phyloP scores from a whole-genome alignment of 2,113 vertebrate genomes.

The Glaucidium brasilianum region DNA sequence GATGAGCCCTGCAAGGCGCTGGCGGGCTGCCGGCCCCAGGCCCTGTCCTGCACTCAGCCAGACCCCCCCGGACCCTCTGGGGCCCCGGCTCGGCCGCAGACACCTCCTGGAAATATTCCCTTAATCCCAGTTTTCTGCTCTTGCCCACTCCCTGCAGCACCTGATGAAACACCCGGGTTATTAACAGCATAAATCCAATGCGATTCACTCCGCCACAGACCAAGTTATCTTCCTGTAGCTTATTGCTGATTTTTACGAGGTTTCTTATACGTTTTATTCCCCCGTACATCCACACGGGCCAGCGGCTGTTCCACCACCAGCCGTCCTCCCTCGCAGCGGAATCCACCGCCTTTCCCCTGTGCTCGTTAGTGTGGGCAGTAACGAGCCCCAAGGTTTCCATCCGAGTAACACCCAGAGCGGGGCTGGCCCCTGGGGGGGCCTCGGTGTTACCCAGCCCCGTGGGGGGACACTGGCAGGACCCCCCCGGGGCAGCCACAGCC shows the following conservation, averaged over 20 bases:
- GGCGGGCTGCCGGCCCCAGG: fast-evolving
- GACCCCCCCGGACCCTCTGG: background rate
- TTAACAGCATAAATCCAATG: fast-evolving
- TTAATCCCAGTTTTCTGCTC: background rate
- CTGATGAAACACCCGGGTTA: fast-evolving
- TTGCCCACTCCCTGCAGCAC: background rate
- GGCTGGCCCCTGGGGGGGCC: background rate
- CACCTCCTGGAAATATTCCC: background rate
- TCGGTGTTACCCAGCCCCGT: background rate
- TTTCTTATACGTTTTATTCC: background rate
- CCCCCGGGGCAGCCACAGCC: background rate
- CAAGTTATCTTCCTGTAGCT: background rate
- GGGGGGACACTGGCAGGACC: background rate
- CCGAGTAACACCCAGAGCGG: background rate
- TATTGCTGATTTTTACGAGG: background rate
- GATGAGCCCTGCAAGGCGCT: background rate
- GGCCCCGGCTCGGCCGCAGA: background rate
- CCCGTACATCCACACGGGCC: background rate
- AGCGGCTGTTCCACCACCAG: background rate
- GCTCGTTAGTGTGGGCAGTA: background rate
- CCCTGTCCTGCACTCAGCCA: background rate
- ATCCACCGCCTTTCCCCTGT: background rate
- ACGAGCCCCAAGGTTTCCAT: background rate
- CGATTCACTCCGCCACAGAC: background rate
- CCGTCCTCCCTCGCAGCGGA: background rate